Evolutionary conservation across 2,113 vertebrate genomes (phyloP).

Genomic region (Carassius auratus): DNA sequence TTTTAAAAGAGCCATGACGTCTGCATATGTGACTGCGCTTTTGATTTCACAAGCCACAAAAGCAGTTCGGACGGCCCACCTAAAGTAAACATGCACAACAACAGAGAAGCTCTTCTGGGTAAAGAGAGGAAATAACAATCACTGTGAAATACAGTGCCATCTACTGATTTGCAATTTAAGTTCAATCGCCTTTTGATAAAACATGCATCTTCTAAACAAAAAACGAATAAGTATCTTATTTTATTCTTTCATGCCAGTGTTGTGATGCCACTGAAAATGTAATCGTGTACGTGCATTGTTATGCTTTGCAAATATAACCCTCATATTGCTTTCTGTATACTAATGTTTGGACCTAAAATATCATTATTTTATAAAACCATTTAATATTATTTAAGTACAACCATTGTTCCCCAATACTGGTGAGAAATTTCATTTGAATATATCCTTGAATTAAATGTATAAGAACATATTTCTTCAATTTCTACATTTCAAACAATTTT

Average conservation of each 20-base stretch:
- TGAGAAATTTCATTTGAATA: too few relatives aligned
- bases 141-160: background rate
- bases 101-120: background rate
- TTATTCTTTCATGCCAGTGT: too few relatives aligned
- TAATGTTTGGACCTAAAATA: too few relatives aligned
- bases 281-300: background rate
- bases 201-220: background rate
- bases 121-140: too few relatives aligned
- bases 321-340: too few relatives aligned
- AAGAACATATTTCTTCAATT: too few relatives aligned
- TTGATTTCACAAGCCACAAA: constrained; percentile 29
- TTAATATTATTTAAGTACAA: too few relatives aligned
- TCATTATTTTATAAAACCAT: too few relatives aligned
- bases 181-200: background rate
- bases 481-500: too few relatives aligned
- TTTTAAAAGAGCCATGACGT: background rate
- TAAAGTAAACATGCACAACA: constrained; percentile 35
- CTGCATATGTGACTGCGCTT: background rate
- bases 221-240: too few relatives aligned
- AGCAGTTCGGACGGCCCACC: background rate
- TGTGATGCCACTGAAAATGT: background rate
- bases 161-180: background rate
- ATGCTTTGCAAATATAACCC: background rate
- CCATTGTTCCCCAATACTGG: too few relatives aligned
- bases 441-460: too few relatives aligned